A percentile compares a stretch with the other conserved stretches of the same genome.
These are phyloP conservation scores for Dryomyza anilis DNA, from an alignment of 2,888 invertebrate genomes.

Conservation along the genomic window DNA sequence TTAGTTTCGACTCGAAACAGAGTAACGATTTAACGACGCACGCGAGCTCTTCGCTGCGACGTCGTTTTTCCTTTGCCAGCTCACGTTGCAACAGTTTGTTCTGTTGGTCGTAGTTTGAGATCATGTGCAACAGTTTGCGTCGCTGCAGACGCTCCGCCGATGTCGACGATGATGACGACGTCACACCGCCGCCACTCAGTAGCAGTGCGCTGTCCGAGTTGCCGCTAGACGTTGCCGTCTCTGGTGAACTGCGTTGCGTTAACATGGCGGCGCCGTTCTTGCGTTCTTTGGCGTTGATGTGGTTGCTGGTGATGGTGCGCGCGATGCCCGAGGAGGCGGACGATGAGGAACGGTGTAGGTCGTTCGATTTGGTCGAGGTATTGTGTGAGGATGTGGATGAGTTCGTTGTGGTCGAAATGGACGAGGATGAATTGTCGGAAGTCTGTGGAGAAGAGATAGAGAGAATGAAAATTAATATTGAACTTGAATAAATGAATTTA, in stretches of 20 bases:
- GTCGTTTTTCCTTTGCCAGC: constrained; percentile 56
- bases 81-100: constrained; percentile 56
- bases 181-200: no score
- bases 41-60: constrained; percentile 57
- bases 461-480: background rate
- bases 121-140: constrained; percentile 53
- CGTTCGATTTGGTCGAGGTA: constrained; percentile 43
- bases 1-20: constrained; percentile 59
- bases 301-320: constrained; percentile 32
- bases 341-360: constrained; percentile 50
- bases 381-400: constrained; percentile 24
- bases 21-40: constrained; percentile 59
- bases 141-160: constrained; percentile 43
- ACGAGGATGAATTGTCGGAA: constrained; percentile 52
- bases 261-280: constrained; percentile 11
- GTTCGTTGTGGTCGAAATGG: constrained; percentile 36
- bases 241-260: constrained; percentile 16
- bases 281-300: constrained; percentile 31
- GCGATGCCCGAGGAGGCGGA: constrained; percentile 45
- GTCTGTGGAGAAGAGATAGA: constrained; percentile 42
- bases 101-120: constrained; percentile 56
- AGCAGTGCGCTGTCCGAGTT: no score
- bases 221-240: background rate
- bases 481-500: background rate
- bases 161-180: background rate